Conservation (phyloP, 2,113 vertebrate species). For the Phrynosoma platyrhinos region DNA sequence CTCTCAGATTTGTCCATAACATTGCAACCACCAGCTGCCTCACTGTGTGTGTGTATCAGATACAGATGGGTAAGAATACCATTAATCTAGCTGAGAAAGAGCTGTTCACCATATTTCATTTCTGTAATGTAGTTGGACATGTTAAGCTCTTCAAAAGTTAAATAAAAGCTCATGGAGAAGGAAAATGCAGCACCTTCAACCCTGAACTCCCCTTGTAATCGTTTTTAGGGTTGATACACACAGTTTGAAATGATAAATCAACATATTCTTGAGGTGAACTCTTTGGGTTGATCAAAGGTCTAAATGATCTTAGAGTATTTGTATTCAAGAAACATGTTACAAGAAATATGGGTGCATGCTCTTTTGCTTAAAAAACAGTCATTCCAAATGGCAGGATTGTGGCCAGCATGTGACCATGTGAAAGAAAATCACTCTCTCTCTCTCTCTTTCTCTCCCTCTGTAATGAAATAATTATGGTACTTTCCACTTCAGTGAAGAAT, state of each 20-base stretch:
- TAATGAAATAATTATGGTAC: not conserved
- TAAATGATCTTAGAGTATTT: not conserved
- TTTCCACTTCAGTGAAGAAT: conserved; percentile 32
- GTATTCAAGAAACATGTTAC: not conserved
- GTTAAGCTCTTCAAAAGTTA: not conserved
- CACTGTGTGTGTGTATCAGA: not conserved
- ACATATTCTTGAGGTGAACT: not conserved
- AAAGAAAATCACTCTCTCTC: not conserved
- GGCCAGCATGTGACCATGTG: not conserved
- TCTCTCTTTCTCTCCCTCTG: not conserved
- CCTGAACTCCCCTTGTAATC: too few species aligned
- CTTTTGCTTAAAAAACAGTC: not conserved
- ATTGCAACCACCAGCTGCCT: not conserved
- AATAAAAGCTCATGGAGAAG: not conserved
- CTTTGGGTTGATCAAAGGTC: not conserved
- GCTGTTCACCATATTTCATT: not conserved
- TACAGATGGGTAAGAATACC: not conserved
- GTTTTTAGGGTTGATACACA: not conserved
- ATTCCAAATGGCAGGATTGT: not conserved
- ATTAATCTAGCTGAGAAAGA: not conserved
- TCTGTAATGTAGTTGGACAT: not conserved
- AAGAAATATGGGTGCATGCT: not conserved
- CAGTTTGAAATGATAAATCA: not conserved
- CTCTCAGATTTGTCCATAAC: too few species aligned
- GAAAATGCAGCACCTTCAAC: not conserved